Conservation (phyloP, 2,888 invertebrate genomes). For the Lobophora halterata region DNA sequence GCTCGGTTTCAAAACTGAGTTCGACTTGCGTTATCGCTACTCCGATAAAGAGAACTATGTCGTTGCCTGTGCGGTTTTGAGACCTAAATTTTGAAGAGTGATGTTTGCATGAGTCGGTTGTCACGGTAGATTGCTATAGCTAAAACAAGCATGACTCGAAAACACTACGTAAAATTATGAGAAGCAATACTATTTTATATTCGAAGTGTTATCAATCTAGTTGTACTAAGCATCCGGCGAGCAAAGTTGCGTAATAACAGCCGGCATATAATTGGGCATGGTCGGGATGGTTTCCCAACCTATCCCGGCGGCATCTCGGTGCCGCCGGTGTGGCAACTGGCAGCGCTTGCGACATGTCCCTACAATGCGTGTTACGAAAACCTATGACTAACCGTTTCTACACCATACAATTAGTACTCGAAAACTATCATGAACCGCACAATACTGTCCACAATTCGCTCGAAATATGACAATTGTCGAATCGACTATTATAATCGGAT, state of each 20-base stretch:
- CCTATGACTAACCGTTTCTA: conserved; percentile 66
- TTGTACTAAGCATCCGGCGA: conserved; percentile 56
- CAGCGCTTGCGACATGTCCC: conserved; percentile 74
- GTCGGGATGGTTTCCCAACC: conserved; percentile 79
- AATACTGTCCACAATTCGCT: conserved; percentile 18
- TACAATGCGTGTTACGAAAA: conserved; percentile 78
- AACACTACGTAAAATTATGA: conserved; percentile 4
- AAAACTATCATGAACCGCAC: conserved; percentile 47
- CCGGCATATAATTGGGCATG: conserved; percentile 72
- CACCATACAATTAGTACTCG: conserved; percentile 49
- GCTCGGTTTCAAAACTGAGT: conserved; percentile 76
- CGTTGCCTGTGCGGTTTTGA: conserved; percentile 67
- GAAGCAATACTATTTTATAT: conserved; percentile 12
- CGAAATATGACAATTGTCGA: conserved; percentile 52
- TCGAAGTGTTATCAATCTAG: conserved; percentile 54
- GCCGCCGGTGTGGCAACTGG: conserved; percentile 70
- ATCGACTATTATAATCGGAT: conserved; percentile 49
- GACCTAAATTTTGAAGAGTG: conserved; percentile 64
- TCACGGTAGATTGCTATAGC: conserved; percentile 3
- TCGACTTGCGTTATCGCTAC: conserved; percentile 76
- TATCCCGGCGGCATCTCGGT: conserved; percentile 75
- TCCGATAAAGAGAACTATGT: conserved; percentile 74
- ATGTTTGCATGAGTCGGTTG: conserved; percentile 26
- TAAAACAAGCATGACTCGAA: conserved; percentile 2
- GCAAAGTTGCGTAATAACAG: conserved; percentile 57